Evolutionary conservation across 2,888 invertebrate genomes (phyloP).

Genomic region (Macaria liturata): DNA sequence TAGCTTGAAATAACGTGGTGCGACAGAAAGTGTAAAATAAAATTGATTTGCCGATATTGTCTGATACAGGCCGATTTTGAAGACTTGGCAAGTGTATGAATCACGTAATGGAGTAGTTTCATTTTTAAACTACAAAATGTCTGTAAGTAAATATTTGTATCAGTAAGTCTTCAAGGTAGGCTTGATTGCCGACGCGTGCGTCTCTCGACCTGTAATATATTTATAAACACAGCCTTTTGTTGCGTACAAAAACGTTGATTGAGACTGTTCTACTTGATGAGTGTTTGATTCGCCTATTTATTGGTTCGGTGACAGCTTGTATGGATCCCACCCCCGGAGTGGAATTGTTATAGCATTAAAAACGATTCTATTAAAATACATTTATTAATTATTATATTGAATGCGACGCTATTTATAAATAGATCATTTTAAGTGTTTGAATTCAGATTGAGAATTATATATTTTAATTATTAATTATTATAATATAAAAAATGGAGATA

Average conservation of each 20-base stretch:
- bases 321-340: constrained; percentile 66
- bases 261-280: constrained; percentile 75
- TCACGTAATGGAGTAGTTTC: too few species aligned
- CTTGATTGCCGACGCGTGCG: too few species aligned
- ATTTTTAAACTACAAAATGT: too few species aligned
- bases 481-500: constrained; percentile 50
- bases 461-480: constrained; percentile 69
- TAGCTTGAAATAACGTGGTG: too few species aligned
- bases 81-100: too few species aligned
- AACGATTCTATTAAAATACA: constrained; percentile 60
- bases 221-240: constrained; percentile 60
- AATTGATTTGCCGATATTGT: too few species aligned
- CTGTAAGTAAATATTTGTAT: too few species aligned
- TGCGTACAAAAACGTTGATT: constrained; percentile 79
- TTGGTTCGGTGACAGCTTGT: constrained; percentile 60
- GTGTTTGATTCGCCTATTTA: constrained; percentile 77
- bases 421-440: constrained; percentile 72
- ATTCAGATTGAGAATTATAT: constrained; percentile 74
- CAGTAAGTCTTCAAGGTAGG: too few species aligned
- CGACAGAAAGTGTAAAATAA: too few species aligned
- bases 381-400: constrained; percentile 60
- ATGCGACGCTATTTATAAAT: constrained; percentile 79
- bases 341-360: constrained; percentile 67
- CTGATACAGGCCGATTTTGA: too few species aligned
- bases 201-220: constrained; percentile 27